Conservation (phyloP, 2,113 vertebrate species). For the Caretta caretta region DNA sequence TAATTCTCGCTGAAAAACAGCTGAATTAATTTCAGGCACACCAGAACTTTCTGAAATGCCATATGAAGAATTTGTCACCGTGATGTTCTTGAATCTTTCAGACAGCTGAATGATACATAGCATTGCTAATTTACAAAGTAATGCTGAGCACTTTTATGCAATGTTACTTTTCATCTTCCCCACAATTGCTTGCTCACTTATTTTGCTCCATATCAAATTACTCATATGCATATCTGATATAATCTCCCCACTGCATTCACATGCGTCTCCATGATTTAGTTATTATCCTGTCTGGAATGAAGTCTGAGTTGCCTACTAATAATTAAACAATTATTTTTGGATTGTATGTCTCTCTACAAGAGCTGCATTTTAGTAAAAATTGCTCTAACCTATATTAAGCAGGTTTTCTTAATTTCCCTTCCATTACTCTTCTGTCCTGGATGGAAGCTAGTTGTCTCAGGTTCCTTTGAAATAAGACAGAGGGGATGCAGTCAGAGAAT, state of each 20-base stretch:
- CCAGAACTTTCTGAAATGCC: constrained; percentile 31
- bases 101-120: constrained; percentile 50
- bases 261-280: constrained; percentile 38
- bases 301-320: background rate
- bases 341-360: constrained; percentile 20
- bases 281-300: constrained; percentile 47
- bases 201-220: constrained; percentile 65
- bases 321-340: constrained; percentile 48
- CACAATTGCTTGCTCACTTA: constrained; percentile 29
- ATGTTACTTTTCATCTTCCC: constrained; percentile 49
- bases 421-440: constrained; percentile 2
- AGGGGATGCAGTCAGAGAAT: constrained; percentile 5
- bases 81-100: constrained; percentile 42
- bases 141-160: constrained; percentile 36
- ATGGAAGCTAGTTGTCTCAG: constrained; percentile 26
- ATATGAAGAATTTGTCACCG: constrained; percentile 12
- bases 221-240: constrained; percentile 53
- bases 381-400: constrained; percentile 13
- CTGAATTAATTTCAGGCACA: constrained; percentile 16
- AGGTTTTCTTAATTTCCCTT: constrained; percentile 47
- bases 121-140: constrained; percentile 46
- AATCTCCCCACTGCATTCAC: constrained; percentile 45
- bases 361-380: constrained; percentile 37
- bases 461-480: constrained; percentile 8
- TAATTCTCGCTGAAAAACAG: constrained; percentile 10